Percentiles rank a stretch among this genome's conserved stretches.
Evolutionary conservation across 2,113 vertebrate species (phyloP).

Genomic region (Thymallus thymallus): DNA sequence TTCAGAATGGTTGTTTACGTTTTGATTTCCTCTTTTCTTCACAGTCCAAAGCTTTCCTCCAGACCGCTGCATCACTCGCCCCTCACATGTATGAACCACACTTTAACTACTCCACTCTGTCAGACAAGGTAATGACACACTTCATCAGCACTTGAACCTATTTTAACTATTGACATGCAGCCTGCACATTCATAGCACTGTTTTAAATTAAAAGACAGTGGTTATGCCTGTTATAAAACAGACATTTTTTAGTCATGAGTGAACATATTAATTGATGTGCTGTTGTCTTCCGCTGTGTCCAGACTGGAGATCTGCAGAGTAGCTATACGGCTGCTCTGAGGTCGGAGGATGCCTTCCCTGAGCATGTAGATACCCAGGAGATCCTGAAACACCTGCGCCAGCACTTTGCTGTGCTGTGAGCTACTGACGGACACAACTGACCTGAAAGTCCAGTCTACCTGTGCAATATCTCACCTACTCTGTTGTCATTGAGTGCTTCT

Average conservation of each 20-base stretch:
- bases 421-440: background rate
- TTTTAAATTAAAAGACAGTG: too few species aligned
- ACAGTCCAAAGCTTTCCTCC: constrained; percentile 90
- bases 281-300: constrained; percentile 38
- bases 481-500: background rate
- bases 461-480: background rate
- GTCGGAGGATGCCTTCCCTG: constrained; percentile 87
- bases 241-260: background rate
- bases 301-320: constrained; percentile 96
- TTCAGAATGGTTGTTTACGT: background rate
- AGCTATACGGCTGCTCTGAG: constrained; percentile 88
- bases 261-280: background rate
- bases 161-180: too few species aligned
- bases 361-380: constrained; percentile 90
- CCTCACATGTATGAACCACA: constrained; percentile 96
- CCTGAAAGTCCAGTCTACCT: background rate
- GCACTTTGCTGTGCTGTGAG: constrained; percentile 88
- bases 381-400: constrained; percentile 86
- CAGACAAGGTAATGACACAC: constrained; percentile 83
- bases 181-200: too few species aligned
- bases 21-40: constrained; percentile 7
- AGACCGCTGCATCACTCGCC: constrained; percentile 87
- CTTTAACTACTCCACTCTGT: constrained; percentile 90
- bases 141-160: background rate
- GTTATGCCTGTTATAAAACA: too few species aligned